phyloP scores from a whole-genome alignment of 2,888 invertebrate species.

The Lycocerus yunnanus region DNA sequence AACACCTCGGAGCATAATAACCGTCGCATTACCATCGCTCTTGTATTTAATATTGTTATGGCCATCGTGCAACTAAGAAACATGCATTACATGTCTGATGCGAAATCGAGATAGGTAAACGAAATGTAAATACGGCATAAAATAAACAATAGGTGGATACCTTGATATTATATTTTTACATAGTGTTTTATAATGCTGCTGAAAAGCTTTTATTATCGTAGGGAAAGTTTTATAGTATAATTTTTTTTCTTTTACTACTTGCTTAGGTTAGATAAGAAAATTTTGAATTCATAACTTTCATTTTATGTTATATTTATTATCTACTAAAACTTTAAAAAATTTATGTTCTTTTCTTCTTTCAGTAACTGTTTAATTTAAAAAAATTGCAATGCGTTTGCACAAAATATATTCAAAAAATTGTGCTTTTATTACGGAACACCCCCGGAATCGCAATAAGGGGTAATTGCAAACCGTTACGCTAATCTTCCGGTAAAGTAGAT shows the following conservation, averaged over 20 bases:
- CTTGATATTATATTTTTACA: conserved; percentile 3
- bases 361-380: neutral
- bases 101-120: neutral
- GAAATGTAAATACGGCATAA: neutral
- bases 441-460: neutral
- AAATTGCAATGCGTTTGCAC: neutral
- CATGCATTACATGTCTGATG: neutral
- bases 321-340: neutral
- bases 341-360: neutral
- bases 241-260: conserved; percentile 9
- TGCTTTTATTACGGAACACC: neutral
- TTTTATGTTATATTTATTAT: neutral
- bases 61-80: neutral
- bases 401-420: neutral
- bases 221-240: conserved; percentile 14
- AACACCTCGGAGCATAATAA: neutral
- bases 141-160: neutral
- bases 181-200: neutral
- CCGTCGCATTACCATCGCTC: neutral
- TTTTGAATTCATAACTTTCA: neutral
- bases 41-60: neutral
- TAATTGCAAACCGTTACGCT: neutral
- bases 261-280: neutral
- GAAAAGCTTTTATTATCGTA: conserved; percentile 12
- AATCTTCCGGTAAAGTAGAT: neutral